A percentile compares a stretch with the other conserved stretches of the same genome.
Evolutionary conservation across 1,140 invertebrate species (phyloP).

Genomic region (Octopus bimaculoides): DNA sequence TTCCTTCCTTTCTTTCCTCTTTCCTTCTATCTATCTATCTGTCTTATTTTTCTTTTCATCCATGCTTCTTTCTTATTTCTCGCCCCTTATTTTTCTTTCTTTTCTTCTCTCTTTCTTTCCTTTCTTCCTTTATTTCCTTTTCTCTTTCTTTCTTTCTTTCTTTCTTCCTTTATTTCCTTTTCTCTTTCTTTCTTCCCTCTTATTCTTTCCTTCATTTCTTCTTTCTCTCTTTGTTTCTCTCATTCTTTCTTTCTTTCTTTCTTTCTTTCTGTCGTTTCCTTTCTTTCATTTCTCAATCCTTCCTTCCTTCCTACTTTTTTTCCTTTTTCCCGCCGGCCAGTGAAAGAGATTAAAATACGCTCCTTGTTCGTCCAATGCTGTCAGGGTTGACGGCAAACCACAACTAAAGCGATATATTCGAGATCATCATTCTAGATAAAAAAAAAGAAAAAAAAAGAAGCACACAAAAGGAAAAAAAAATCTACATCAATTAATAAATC

Average conservation of each 20-base stretch:
- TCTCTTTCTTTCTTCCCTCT: not conserved
- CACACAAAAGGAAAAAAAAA: too few species aligned
- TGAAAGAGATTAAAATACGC: too few species aligned
- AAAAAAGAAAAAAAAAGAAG: too few species aligned
- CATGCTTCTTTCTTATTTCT: not conserved
- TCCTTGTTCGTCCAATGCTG: too few species aligned
- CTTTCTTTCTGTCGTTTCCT: not conserved
- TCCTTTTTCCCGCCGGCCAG: too few species aligned
- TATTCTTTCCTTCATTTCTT: not conserved
- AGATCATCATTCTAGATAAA: too few species aligned
- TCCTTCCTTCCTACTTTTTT: not conserved
- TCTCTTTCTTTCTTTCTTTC: not conserved
- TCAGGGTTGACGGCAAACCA: too few species aligned
- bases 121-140: not conserved
- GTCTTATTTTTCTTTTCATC: not conserved
- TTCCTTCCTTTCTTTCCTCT: not conserved
- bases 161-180: not conserved
- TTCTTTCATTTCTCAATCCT: not conserved
- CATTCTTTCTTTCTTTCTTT: not conserved
- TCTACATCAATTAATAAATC: too few species aligned
- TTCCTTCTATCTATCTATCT: not conserved
- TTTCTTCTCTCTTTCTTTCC: not conserved
- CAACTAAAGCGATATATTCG: too few species aligned
- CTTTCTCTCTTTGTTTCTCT: not conserved
- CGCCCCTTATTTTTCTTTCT: not conserved